A percentile compares a stretch with the other conserved stretches of the same genome.
Evolutionary conservation across 2,888 invertebrate genomes (phyloP).

Genomic region (Drosophila seclusa): DNA sequence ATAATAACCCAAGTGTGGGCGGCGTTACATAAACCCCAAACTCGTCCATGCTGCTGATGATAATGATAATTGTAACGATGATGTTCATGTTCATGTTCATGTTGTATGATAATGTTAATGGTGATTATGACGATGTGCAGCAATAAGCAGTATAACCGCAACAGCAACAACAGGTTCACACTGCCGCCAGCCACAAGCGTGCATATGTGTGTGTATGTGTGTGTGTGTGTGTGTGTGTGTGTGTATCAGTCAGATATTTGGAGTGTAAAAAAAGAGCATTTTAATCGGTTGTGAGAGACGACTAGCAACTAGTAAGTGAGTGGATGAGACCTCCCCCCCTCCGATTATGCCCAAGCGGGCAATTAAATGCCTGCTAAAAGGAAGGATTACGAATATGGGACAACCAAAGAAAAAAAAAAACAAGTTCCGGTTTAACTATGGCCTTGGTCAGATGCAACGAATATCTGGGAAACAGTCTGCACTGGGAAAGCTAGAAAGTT

Average conservation of each 20-base stretch:
- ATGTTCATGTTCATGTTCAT: not conserved
- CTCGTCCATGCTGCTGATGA: not conserved
- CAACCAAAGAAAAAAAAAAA: not conserved
- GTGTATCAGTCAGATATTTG: not conserved
- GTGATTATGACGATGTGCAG: not conserved
- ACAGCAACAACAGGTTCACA: not conserved
- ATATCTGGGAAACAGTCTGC: not conserved
- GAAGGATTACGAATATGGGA: not conserved
- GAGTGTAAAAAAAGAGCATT: not conserved
- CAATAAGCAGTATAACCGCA: constrained; percentile 1
- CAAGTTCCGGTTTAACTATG: not conserved
- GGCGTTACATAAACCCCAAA: not conserved
- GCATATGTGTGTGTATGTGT: not conserved
- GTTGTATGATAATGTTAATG: not conserved
- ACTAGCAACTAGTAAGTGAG: not conserved
- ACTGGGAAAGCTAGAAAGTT: not conserved
- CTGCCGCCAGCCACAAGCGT: not conserved
- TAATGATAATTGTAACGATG: not conserved
- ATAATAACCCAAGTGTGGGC: not conserved
- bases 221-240: not conserved
- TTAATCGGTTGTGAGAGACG: not conserved
- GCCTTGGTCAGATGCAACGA: not conserved
- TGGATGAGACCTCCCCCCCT: not conserved
- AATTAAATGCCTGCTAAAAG: not conserved
- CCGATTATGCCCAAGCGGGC: not conserved